phyloP scores from a whole-genome alignment of 2,113 vertebrate species.

The Myrmophylax atrothorax region DNA sequence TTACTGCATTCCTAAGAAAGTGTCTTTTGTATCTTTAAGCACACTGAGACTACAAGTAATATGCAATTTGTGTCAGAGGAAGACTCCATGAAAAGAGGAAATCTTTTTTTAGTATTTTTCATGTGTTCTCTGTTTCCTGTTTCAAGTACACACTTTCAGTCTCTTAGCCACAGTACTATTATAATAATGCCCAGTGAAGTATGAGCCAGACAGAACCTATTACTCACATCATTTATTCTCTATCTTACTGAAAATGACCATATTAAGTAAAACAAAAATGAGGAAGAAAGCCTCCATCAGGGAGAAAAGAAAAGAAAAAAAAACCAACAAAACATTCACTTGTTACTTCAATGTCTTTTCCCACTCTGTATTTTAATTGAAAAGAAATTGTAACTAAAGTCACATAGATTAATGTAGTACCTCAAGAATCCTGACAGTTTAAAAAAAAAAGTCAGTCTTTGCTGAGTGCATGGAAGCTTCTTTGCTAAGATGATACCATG shows the following conservation, averaged over 20 bases:
- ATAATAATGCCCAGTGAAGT: neutral
- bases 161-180: neutral
- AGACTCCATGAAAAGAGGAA: neutral
- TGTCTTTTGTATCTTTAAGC: neutral
- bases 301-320: neutral
- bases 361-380: neutral
- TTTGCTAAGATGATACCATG: neutral
- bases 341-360: neutral
- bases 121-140: neutral
- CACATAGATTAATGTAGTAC: neutral
- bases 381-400: neutral
- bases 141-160: neutral
- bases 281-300: neutral
- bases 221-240: neutral
- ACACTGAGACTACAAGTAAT: neutral
- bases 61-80: neutral
- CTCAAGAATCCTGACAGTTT: neutral
- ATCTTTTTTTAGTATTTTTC: neutral
- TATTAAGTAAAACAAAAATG: neutral
- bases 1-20: neutral
- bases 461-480: neutral
- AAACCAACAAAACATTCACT: fast-evolving
- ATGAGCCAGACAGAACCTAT: neutral
- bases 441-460: neutral
- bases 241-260: neutral